Evolutionary conservation across 2,888 invertebrate species (phyloP).

Genomic region (Drosophila monieri): DNA sequence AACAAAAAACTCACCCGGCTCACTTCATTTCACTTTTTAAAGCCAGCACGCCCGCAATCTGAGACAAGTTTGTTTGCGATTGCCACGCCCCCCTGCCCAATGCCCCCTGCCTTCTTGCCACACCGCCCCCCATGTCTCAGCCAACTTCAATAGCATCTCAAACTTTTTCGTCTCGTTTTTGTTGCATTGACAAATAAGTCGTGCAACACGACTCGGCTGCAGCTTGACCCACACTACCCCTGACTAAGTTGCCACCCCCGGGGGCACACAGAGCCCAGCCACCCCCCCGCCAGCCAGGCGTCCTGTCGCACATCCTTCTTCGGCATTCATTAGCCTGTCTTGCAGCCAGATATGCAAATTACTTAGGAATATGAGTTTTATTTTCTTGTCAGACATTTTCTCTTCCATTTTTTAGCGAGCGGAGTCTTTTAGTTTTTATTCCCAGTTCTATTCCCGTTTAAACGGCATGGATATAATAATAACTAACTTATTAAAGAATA

Average conservation of each 20-base stretch:
- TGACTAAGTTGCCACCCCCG: background rate
- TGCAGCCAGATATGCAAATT: slow-evolving; percentile 25
- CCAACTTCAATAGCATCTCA: slow-evolving; percentile 65
- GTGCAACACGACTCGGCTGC: slow-evolving; percentile 18
- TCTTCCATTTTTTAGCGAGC: slow-evolving; percentile 12
- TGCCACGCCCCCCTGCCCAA: background rate
- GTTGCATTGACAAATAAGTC: slow-evolving; percentile 69
- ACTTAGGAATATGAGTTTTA: slow-evolving; percentile 26
- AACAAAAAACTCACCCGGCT: slow-evolving; percentile 45
- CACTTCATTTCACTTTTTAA: slow-evolving; percentile 70
- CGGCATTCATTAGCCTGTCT: slow-evolving; percentile 71
- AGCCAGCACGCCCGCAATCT: slow-evolving; percentile 2
- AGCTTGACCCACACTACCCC: slow-evolving; percentile 19
- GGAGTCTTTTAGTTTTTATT: background rate
- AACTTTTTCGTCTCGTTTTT: slow-evolving; percentile 69
- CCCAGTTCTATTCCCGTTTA: too few relatives aligned
- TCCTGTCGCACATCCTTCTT: slow-evolving; percentile 36
- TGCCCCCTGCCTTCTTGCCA: background rate
- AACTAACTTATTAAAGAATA: too few relatives aligned
- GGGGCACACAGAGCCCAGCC: background rate
- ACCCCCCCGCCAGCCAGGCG: background rate
- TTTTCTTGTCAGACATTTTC: slow-evolving; percentile 7
- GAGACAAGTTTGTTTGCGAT: slow-evolving; percentile 25
- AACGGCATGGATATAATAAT: too few relatives aligned
- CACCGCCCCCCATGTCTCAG: background rate